Conservation (phyloP, 2,888 invertebrate genomes). For the Tetheella fluctuosa region DNA sequence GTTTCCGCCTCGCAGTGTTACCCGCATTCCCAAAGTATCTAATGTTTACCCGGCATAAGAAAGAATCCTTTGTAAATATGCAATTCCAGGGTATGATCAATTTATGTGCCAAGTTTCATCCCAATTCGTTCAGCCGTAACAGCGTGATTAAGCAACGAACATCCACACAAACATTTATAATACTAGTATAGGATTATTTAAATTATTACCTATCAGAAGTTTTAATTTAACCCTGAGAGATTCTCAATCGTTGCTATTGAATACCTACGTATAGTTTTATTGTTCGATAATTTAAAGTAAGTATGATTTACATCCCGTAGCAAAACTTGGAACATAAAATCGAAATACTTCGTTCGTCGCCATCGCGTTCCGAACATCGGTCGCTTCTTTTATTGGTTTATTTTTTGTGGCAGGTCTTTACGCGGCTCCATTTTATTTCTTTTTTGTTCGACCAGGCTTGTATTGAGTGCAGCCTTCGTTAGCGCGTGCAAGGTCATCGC, state of each 20-base stretch:
- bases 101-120: too few species aligned
- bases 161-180: too few species aligned
- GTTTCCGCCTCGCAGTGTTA: too few species aligned
- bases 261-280: not conserved
- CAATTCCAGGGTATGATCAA: not conserved
- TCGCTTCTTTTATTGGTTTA: slow-evolving; percentile 62
- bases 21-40: too few species aligned
- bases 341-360: slow-evolving; percentile 52
- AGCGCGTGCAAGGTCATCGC: slow-evolving; percentile 75
- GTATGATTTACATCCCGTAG: slow-evolving; percentile 15
- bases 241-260: too few species aligned
- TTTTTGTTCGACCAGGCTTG: slow-evolving; percentile 68
- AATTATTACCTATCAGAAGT: too few species aligned
- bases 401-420: slow-evolving; percentile 80
- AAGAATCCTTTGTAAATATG: not conserved
- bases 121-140: too few species aligned
- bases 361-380: slow-evolving; percentile 62
- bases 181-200: too few species aligned
- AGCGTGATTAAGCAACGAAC: too few species aligned
- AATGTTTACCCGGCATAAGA: too few species aligned
- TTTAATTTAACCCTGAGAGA: too few species aligned
- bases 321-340: slow-evolving; percentile 38
- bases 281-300: not conserved
- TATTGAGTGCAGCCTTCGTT: slow-evolving; percentile 78
- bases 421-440: slow-evolving; percentile 61